phyloP scores from a whole-genome alignment of 2,888 invertebrate species.

The Halictus quadricinctus region DNA sequence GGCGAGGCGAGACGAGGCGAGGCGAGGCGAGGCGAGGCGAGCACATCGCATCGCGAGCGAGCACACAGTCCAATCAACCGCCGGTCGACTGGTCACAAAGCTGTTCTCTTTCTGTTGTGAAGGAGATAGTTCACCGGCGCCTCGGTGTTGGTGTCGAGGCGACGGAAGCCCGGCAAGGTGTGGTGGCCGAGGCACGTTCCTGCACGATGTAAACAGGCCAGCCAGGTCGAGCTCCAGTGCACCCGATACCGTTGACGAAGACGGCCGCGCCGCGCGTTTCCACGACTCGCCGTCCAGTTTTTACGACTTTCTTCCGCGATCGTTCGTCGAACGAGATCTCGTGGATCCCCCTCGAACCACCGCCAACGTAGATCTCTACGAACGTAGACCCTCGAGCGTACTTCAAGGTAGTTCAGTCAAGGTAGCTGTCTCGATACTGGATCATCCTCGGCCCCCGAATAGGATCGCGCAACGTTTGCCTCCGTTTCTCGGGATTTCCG shows the following conservation, averaged over 20 bases:
- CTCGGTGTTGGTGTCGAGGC: conserved; percentile 56
- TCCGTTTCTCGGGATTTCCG: not conserved
- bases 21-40: not conserved
- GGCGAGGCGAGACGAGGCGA: not conserved
- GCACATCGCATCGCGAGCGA: conserved; percentile 21
- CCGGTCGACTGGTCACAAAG: conserved; percentile 72
- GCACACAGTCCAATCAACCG: conserved; percentile 64
- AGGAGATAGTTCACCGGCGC: conserved; percentile 59
- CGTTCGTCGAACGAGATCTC: not conserved
- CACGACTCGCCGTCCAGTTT: conserved; percentile 28
- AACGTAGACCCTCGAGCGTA: not conserved
- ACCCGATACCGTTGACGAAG: conserved; percentile 65
- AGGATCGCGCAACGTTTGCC: not conserved
- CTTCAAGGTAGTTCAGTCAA: too few relatives aligned
- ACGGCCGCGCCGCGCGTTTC: conserved; percentile 57
- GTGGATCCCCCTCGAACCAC: not conserved
- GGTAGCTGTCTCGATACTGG: not conserved
- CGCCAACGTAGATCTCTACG: not conserved
- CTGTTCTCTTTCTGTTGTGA: conserved; percentile 41
- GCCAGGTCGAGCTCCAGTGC: conserved; percentile 65
- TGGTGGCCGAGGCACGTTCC: conserved; percentile 66
- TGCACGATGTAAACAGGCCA: conserved; percentile 68
- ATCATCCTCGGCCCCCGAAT: not conserved
- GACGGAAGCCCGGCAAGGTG: conserved; percentile 72
- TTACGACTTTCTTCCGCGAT: not conserved